Evolutionary conservation across 2,113 vertebrate genomes (phyloP), one percentile per base, ranked within the genome.

Genomic region (Syngnathus floridae): DNA sequence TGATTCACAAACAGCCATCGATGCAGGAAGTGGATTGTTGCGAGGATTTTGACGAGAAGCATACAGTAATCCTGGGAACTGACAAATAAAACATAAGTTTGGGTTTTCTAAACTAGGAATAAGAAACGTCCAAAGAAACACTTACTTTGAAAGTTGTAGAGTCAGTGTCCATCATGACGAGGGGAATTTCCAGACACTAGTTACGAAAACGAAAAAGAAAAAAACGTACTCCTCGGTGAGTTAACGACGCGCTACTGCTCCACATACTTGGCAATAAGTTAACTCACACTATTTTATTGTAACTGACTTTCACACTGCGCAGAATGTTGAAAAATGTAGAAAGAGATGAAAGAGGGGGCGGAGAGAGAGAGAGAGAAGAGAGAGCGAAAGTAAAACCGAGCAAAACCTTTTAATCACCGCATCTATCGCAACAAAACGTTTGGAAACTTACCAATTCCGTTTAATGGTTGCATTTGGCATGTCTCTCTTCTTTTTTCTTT

Each of bases 1-100:
- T n/a, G 17, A 66, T 0, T 75, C 64, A 8, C 21, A 16, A 1
- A 22, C 6, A n/a, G 76, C 74, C 84, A 84, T 79, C 35, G 41
- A 31, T n/a, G 21, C 4, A 48, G 61, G 9, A n/a, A 11, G 43
- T 54, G 0, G 4, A 17, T 11, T 7, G 59, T 4, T 43, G 37
- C n/a, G 16, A 1, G 1, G n/a, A 8, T 3, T 22, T 43, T 8
- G 38, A 43, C 4, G 36, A 41, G 4, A 19, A 61, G 26, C 22
- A 10, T 60, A 38, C 59, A 43, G 10, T 13, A 17, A 2, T 43
- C 40, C 38, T 41, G 37, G 58, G 19, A 61, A 41, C n/a, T 21
- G 16, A 43, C 4, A 43, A 12, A 19, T 1, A 37, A 49, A 5
- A 51, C n/a, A 51, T 21, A 3, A 19, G 1, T 35, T 17, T 26